Conservation (phyloP, 2,113 vertebrate genomes). For the Thryonomys swinderianus region DNA sequence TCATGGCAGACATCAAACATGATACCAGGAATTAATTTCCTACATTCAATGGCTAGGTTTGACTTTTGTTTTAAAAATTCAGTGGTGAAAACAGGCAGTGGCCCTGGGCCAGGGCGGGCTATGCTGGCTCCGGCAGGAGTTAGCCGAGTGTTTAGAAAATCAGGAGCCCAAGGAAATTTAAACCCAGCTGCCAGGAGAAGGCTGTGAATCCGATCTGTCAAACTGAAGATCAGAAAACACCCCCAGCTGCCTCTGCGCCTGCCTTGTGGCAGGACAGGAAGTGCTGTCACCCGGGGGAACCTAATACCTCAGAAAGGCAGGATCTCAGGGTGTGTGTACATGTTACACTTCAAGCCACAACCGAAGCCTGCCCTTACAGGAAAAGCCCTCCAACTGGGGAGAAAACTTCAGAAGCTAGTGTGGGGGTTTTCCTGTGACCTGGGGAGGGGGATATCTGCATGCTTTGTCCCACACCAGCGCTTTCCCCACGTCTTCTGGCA, state of each 20-base stretch:
- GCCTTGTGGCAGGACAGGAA: slow-evolving; percentile 48
- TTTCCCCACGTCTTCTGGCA: neutral
- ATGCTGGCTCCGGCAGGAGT: neutral
- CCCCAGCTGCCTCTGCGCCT: neutral
- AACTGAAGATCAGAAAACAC: slow-evolving; percentile 47
- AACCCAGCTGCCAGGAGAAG: slow-evolving; percentile 37
- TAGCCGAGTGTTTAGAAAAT: slow-evolving; percentile 48
- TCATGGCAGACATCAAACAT: neutral
- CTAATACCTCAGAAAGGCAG: neutral
- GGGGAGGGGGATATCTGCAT: neutral
- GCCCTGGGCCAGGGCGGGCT: neutral
- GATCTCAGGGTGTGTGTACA: neutral
- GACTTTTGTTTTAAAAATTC: slow-evolving; percentile 62
- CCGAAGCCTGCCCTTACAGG: neutral
- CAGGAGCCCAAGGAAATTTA: slow-evolving; percentile 55
- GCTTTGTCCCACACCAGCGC: neutral
- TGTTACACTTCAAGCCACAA: neutral
- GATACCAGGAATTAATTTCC: slow-evolving; percentile 57
- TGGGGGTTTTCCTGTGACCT: neutral
- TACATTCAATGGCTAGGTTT: neutral
- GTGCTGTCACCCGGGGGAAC: neutral
- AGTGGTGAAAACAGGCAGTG: neutral
- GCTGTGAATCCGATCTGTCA: slow-evolving; percentile 11
- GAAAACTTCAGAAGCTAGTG: slow-evolving; percentile 50
- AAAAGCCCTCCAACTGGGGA: slow-evolving; percentile 20